These are phyloP conservation scores for Apeltes quadracus DNA, from an alignment of 2,113 vertebrate genomes.

Conservation along the genomic window DNA sequence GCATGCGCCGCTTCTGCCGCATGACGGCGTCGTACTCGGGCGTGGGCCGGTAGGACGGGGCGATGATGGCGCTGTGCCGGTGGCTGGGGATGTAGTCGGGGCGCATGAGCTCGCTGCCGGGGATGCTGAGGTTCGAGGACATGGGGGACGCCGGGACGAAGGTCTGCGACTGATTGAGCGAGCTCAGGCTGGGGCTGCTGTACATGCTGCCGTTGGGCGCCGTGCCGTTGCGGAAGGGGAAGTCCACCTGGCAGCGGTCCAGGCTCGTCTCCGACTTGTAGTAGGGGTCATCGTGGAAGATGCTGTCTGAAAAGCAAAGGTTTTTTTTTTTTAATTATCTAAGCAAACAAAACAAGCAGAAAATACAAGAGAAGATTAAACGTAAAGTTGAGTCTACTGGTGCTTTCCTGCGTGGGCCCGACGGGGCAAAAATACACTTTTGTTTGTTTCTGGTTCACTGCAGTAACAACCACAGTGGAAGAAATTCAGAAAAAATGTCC, in stretches of 20 bases:
- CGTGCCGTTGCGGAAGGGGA: slow-evolving; percentile 88
- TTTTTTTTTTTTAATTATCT: not conserved
- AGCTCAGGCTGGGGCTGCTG: slow-evolving; percentile 92
- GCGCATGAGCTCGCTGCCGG: slow-evolving; percentile 92
- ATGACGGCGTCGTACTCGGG: slow-evolving; percentile 96
- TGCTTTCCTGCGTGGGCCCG: too few species aligned
- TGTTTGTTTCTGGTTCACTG: slow-evolving; percentile 8
- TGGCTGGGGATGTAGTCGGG: slow-evolving; percentile 93
- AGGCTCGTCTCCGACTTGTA: slow-evolving; percentile 94
- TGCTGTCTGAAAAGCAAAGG: slow-evolving; percentile 84
- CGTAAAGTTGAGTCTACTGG: not conserved
- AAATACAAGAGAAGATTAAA: not conserved
- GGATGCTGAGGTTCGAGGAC: slow-evolving; percentile 95
- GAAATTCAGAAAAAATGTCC: not conserved
- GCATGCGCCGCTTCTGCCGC: slow-evolving; percentile 89
- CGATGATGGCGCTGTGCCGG: slow-evolving; percentile 94
- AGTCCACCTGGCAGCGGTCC: slow-evolving; percentile 85
- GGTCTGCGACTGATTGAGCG: slow-evolving; percentile 92
- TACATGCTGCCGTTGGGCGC: slow-evolving; percentile 94
- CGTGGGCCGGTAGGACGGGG: slow-evolving; percentile 94
- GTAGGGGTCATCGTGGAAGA: slow-evolving; percentile 94
- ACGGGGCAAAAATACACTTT: too few species aligned
- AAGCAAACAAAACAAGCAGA: not conserved
- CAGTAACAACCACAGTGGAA: not conserved
- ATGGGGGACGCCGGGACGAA: slow-evolving; percentile 91